Conservation (phyloP, 2,888 invertebrate species). For the Alloplasta piceator region DNA sequence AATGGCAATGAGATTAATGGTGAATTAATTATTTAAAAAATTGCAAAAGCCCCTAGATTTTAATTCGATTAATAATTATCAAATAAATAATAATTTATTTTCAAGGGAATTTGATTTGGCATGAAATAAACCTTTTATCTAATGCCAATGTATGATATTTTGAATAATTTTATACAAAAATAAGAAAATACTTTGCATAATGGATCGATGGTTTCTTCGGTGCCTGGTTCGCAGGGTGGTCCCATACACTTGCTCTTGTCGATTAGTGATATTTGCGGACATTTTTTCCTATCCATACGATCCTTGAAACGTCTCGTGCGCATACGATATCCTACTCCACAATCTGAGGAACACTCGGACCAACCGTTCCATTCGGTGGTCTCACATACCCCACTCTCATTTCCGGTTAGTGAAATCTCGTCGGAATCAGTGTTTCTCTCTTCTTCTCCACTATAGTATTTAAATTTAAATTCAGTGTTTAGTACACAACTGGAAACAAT, state of each 20-base stretch:
- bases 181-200: slow-evolving; percentile 83
- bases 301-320: slow-evolving; percentile 88
- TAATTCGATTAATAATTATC: too few species aligned
- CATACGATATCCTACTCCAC: slow-evolving; percentile 91
- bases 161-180: neutral
- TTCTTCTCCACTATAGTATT: slow-evolving; percentile 70
- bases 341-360: slow-evolving; percentile 94
- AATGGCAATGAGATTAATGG: too few species aligned
- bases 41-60: too few species aligned
- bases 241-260: slow-evolving; percentile 93
- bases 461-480: too few species aligned
- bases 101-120: too few species aligned
- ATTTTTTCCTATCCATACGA: slow-evolving; percentile 91
- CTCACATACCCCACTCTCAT: slow-evolving; percentile 84
- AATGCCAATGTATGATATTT: neutral
- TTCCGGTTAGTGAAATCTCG: slow-evolving; percentile 66
- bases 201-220: slow-evolving; percentile 86
- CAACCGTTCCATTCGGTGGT: slow-evolving; percentile 91
- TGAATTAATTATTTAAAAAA: too few species aligned
- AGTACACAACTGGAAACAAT: too few species aligned
- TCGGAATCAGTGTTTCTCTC: slow-evolving; percentile 80
- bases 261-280: slow-evolving; percentile 89
- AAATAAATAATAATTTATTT: too few species aligned
- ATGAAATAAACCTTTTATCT: neutral
- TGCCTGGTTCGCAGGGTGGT: slow-evolving; percentile 86